Evolutionary conservation across 2,888 invertebrate species (phyloP), one percentile per base, ranked within the genome.

Genomic region (Chrysodeixis includens): DNA sequence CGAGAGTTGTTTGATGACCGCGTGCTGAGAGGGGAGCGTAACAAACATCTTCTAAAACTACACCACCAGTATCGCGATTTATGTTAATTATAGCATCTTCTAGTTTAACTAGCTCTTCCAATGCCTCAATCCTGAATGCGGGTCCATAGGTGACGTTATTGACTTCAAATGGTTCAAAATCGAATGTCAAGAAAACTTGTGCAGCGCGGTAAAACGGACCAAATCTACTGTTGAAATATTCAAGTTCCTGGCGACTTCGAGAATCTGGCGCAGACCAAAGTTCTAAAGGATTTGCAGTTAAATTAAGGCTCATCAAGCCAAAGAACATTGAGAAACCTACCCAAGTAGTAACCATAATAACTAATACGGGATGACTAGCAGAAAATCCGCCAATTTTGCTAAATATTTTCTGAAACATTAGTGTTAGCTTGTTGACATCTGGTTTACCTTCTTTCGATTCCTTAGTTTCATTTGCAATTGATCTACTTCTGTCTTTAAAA

Each of bases 261-360:
- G 98, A 98, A 30, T 95, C 91, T 1, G 98, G 97, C 0, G 98
- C 96, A 0, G 99, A 98, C 99, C 99, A 99, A 52, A 99, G 96
- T 87, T 99, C 98, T 1, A 99, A 97, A 0, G 99, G 99, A 88
- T 99, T 97, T 0, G 98, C 97, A 0, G 98, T 98, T 0, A 99
- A 95, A 69, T 96, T 90, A 73, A 99, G 90, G 62, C 93, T 93
- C 0, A 93, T 65, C 10, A 97, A 93, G n/a, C 99, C 99, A 74
- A 96, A 96, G 4, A 96, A 93, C 66, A 98, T 91, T 0, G 93
- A 94, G 8, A 96, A 91, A 4, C 81, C 81, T 49, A 97, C 64
- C 93, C 97, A 96, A 0, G 96, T 95, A 26, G 96, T 96, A 9
- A 97, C 65, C 82, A 96, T 95, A 16, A 98, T 88, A 1, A 97